Evolutionary conservation across 2,888 invertebrate genomes (phyloP), one percentile per base, ranked within the genome.

Genomic region (Stomorhina lunata): DNA sequence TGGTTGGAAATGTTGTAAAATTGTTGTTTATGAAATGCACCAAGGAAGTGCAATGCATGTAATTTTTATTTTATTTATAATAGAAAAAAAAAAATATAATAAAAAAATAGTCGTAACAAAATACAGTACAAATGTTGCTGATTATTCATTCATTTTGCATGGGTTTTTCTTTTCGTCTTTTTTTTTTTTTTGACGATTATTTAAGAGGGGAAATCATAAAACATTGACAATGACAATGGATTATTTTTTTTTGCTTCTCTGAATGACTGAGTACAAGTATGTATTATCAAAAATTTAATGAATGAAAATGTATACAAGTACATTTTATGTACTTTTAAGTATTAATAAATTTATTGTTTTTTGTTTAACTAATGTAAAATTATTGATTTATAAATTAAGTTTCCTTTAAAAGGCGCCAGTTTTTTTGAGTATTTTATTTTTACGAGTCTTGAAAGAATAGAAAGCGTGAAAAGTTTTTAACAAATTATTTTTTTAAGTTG

Each of bases 171-270:
- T 66, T 34, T 63, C 22, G 65, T 29, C 22, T 48, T 15, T 61
- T 27, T 66, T n/a, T n/a, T n/a, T n/a, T n/a, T n/a, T n/a, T n/a
- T n/a, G n/a, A n/a, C n/a, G 50, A 63, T 81, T 50, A 53, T 43
- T 66, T 32, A 71, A 34, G 17, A 75, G 68, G 57, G 82, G 79
- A 82, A 82, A 80, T 71, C 69, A 80, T 82, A 82, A 76, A 82
- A 66, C 75, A 80, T 66, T 80, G 82, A 53, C 71, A 76, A 61
- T 82, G 82, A 66, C 79, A 80, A 75, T 76, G 71, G 50, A n/a
- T n/a, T n/a, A n/a, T n/a, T n/a, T n/a, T 65, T 37, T 57, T 61
- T 48, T 7, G 7, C 5, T 15, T 43, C 43, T n/a, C n/a, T n/a
- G n/a, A n/a, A n/a, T n/a, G n/a, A n/a, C n/a, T n/a, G n/a, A n/a